Base-by-base conservation (phyloP, 2,113 vertebrate genomes). In the Crotalus horridus region DNA sequence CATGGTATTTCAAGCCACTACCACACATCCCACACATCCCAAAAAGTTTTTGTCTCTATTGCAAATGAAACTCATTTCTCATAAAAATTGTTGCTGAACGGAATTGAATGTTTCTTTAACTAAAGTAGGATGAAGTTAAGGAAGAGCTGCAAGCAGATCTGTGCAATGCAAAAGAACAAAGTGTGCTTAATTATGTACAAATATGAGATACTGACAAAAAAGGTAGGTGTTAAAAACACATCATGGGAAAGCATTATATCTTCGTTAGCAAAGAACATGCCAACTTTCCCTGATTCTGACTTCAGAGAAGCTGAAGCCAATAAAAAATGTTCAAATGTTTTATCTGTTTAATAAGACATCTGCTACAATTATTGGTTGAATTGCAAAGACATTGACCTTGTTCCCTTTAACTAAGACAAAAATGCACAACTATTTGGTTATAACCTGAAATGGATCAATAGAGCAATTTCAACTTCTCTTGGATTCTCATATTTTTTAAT, bases 301-400 rank as follows among this genome's bases (percentile, higher is more conserved):
- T 88, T 53, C 85, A 93, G 46, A 86, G 46, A 86, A 93, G 61
- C 43, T 26, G 39, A 89, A 93, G 92, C 53, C 54, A 61, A 53
- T 53, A 86, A 48, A 93, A 88, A 91, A 88, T 23, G 20, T n/a
- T 85, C 33, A 51, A 39, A 53, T 39, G 39, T 8, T 90, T 90
- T 33, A 69, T 29, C 55, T 87, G 6, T 85, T 87, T 69, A 61
- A 87, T 48, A 43, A 91, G 21, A 53, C 33, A 88, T 93, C 85
- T 93, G 61, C 61, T 29, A 58, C 53, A 81, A 10, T 81, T 56
- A 88, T 33, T 81, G 54, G 54, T 24, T 58, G 53, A 88, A 74
- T 81, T 88, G 51, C 43, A 81, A 54, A 69, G 87, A 93, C 46
- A 23, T 43, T 91, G 85, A 69, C 26, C 90, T 91, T 88, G 29